A percentile compares a stretch with the other conserved stretches of the same genome.
Conservation (phyloP, 2,888 invertebrate species). For the Drosophila limbata region DNA sequence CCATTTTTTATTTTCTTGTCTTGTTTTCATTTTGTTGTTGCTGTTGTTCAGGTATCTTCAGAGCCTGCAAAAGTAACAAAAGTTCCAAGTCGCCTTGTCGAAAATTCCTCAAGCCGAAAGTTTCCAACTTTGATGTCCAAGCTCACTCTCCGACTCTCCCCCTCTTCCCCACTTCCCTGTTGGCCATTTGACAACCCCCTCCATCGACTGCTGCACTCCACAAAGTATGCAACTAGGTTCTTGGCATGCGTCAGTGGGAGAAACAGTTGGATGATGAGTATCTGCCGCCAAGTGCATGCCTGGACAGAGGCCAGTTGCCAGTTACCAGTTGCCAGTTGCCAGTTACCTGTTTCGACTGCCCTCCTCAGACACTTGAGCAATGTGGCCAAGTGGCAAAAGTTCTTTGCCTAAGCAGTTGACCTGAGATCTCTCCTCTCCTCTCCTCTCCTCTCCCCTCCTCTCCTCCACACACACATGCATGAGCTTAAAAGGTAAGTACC, state of each 20-base stretch:
- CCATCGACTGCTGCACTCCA: conserved; percentile 33
- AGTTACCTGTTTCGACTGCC: conserved; percentile 31
- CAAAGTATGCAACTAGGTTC: conserved; percentile 47
- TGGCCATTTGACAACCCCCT: conserved; percentile 9
- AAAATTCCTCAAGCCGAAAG: conserved; percentile 80
- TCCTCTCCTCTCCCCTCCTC: background rate
- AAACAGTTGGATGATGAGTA: conserved; percentile 37
- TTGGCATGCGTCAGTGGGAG: conserved; percentile 51
- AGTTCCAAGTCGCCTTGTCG: conserved; percentile 77
- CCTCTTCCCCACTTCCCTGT: background rate
- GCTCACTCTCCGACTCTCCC: conserved; percentile 24
- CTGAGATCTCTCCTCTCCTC: conserved; percentile 26
- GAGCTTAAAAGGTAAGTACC: conserved; percentile 52
- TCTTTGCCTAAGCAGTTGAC: conserved; percentile 67
- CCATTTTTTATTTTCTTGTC: conserved; percentile 5
- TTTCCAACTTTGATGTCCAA: conserved; percentile 78
- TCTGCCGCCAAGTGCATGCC: conserved; percentile 75
- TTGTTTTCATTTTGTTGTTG: conserved; percentile 7
- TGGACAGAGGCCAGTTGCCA: conserved; percentile 57
- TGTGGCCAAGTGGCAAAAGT: conserved; percentile 75
- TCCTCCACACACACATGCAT: conserved; percentile 7
- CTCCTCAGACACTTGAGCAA: conserved; percentile 57
- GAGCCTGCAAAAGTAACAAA: conserved; percentile 68
- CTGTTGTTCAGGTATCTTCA: conserved; percentile 64
- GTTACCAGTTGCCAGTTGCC: conserved; percentile 25